Conservation (phyloP, 2,113 vertebrate species). For the Zosterops japonicus region DNA sequence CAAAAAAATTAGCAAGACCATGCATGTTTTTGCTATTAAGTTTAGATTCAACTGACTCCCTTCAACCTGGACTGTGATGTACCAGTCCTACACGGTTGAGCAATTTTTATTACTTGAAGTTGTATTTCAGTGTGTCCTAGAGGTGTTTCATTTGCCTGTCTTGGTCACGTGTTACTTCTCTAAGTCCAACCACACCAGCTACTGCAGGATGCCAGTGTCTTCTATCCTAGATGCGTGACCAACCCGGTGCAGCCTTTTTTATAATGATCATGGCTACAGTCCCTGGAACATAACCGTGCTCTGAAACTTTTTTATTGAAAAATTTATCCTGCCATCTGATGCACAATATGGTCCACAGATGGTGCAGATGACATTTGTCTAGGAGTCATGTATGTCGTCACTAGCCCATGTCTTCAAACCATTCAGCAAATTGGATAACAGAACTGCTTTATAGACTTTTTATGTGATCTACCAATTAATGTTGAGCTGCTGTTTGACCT, state of each 20-base stretch:
- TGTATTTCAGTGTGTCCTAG: background rate
- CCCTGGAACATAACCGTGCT: conserved; percentile 43
- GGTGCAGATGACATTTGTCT: conserved; percentile 65
- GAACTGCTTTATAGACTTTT: background rate
- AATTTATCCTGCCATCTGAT: conserved; percentile 59
- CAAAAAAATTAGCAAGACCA: background rate
- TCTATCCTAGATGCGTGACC: background rate
- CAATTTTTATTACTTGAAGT: background rate
- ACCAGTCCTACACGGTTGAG: background rate
- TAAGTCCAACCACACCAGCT: background rate
- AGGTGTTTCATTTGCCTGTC: background rate
- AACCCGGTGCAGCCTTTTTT: conserved; percentile 13
- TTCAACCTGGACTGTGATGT: background rate
- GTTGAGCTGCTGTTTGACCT: background rate
- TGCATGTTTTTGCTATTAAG: background rate
- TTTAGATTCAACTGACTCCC: background rate
- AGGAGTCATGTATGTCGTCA: conserved; percentile 40
- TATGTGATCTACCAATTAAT: background rate
- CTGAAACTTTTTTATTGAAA: conserved; percentile 46
- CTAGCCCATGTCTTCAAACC: conserved; percentile 32
- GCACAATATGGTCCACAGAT: conserved; percentile 63
- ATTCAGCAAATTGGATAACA: background rate
- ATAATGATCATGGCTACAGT: conserved; percentile 43
- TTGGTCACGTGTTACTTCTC: background rate
- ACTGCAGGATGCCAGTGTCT: background rate